phyloP scores from a whole-genome alignment of 2,113 vertebrate species.

The Gymnorhina tibicen region DNA sequence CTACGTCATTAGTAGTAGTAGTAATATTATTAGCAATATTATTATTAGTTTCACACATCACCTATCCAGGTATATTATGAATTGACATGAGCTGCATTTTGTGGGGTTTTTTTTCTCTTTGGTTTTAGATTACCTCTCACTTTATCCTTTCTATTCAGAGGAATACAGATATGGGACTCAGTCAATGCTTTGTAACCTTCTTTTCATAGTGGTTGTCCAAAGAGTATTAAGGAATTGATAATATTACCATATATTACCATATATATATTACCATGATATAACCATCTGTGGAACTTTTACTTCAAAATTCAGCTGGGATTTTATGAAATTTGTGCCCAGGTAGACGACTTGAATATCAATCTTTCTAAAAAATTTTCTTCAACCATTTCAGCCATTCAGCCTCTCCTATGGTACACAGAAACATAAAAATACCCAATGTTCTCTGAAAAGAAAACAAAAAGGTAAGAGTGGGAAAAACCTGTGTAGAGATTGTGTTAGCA shows the following conservation, averaged over 20 bases:
- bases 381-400: neutral
- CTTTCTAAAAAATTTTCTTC: neutral
- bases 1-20: neutral
- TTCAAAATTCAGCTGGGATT: neutral
- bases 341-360: neutral
- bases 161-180: neutral
- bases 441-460: neutral
- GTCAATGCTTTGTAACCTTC: neutral
- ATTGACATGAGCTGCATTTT: neutral
- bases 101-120: neutral
- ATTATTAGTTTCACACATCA: neutral
- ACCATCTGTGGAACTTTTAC: neutral
- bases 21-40: neutral
- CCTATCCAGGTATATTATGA: neutral
- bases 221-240: neutral
- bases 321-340: neutral
- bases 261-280: no score
- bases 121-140: neutral
- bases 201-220: neutral
- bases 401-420: neutral
- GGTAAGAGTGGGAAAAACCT: neutral
- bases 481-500: neutral
- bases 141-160: neutral
- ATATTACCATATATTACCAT: no score
- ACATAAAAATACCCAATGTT: neutral